Evolutionary conservation across 2,888 invertebrate species (phyloP), one percentile per base, ranked within the genome.

Genomic region (Rhyacophila evoluta): DNA sequence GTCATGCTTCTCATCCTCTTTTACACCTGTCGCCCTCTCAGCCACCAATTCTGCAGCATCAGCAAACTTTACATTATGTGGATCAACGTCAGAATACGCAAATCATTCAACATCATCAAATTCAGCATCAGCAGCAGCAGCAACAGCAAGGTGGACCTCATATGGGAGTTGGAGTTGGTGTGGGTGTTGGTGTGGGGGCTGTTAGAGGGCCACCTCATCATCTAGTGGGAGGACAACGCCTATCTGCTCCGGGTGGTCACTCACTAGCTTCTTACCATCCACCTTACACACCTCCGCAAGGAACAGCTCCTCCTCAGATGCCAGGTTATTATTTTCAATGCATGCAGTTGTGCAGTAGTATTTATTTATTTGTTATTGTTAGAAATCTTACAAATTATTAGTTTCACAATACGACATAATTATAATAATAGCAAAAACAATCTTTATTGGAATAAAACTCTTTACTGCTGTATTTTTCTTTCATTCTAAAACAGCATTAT

Each of bases 201-300:
- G 67, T 70, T 3, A 36, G 27, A 27, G 77, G 77, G 25, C 72
- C 75, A 11, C 70, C 72, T 10, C 78, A 78, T 27, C 78, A 78
- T 29, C 41, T 78, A 28, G 84, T 84, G 15, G 83, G 68, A 81
- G 85, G 69, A 79, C 82, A 33, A 84, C 79, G n/a, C 69, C 69
- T 28, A 8, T 27, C 25, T 68, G 68, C 68, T 39, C 39, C 39
- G 5, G 39, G 39, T 5, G 39, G 39, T 15, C 90, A 89, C 82
- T 91, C 91, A 81, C 88, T 90, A 76, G 89, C 91, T 86, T 90
- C 91, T 72, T 90, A 91, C 85, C 92, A 92, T 85, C 90, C 90
- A 12, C 89, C 91, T 82, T 91, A 91, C 85, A 91, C 89, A 81
- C 89, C 39, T 79, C 90, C 90, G 79, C 91, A 90, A 85, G 88